Base-by-base conservation (phyloP, 2,888 invertebrate genomes). In the Matsumyia berberina region DNA sequence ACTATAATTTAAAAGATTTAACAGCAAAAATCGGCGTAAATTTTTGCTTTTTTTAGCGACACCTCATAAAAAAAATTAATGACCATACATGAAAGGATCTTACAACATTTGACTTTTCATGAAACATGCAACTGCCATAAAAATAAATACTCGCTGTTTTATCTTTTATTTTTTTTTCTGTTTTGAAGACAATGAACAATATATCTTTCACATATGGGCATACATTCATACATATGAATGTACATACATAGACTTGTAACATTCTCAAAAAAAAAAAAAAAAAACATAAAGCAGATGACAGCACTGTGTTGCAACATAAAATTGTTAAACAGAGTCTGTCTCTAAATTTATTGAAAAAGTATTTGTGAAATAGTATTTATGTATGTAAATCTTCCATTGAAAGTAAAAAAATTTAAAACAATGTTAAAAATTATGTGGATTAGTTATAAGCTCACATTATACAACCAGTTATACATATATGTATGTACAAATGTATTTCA, bases 381-480 rank as follows among this genome's bases (percentile, higher is more conserved):
- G n/a, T n/a, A n/a, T n/a, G n/a, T n/a, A 35, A 29, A 46, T 5
- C n/a, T 24, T 12, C 6, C 0, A 37, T 29, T 58, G 39, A 12
- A 24, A 58, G 24, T 39, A 49, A 24, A 9, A 64, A 35, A 19
- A n/a, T 4, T 49, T 33, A 35, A 24, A 49, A n/a, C 19, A 17
- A 31, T 29, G 51, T 37, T 37, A 6, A 5, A 7, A 7, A 44
- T 42, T 19, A 49, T 33, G 1, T 66, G 39, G 17, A 66, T 53
- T 66, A 66, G 29, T 35, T 17, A 6, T 39, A 66, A 66, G 51
- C 29, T 51, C 37, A 51, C 39, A 51, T 66, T 51, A 37, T 39
- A 29, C 24, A 15, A 12, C 37, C 24, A 49, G 19, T 9, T 49
- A 49, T 8, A 35, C 49, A 2, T 19, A 39, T 24, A 57, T 9